phyloP scores from a whole-genome alignment of 2,888 invertebrate species.

The Philereme vetulata region DNA sequence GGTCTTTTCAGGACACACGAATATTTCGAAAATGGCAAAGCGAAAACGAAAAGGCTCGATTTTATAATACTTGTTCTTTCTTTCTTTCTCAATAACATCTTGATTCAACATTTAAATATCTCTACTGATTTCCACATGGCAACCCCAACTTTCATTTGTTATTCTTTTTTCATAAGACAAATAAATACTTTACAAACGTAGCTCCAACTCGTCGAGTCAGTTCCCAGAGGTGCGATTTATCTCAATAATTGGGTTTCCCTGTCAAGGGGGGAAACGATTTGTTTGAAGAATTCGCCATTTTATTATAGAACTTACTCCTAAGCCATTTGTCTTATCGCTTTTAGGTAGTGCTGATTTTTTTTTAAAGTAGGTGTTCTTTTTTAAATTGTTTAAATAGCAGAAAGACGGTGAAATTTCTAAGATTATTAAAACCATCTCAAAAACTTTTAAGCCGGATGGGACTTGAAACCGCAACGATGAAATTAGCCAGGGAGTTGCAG shows the following conservation, averaged over 20 bases:
- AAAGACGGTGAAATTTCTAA: too few relatives aligned
- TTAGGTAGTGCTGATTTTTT: background rate
- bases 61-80: too few relatives aligned
- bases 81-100: too few relatives aligned
- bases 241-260: constrained; percentile 54
- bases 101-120: too few relatives aligned
- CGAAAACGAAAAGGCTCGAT: too few relatives aligned
- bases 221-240: constrained; percentile 51
- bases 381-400: background rate
- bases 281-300: constrained; percentile 36
- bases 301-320: constrained; percentile 18
- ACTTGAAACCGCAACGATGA: too few relatives aligned
- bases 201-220: constrained; percentile 22
- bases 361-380: constrained; percentile 1
- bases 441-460: too few relatives aligned
- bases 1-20: too few relatives aligned
- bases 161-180: constrained; percentile 13
- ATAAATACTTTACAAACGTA: constrained; percentile 25
- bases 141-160: background rate
- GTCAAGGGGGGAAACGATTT: constrained; percentile 47
- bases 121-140: background rate
- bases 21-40: too few relatives aligned
- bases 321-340: constrained; percentile 18
- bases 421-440: too few relatives aligned
- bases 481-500: too few relatives aligned